Evolutionary conservation across 2,797 vertebrate species (phyloP).

Genomic region (Champsocephalus esox): DNA sequence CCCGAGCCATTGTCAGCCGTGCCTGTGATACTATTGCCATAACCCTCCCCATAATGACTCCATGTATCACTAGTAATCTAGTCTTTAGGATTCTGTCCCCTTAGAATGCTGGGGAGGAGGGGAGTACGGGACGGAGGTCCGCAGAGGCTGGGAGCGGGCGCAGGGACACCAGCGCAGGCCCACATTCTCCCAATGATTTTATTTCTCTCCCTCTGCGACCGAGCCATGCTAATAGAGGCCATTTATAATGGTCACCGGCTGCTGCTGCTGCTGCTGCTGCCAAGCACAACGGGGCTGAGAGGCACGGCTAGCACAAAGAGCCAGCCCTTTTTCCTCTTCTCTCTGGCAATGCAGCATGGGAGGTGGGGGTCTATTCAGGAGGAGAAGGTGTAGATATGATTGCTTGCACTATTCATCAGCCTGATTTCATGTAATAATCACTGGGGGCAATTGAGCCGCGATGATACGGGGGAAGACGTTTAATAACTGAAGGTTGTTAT

Average conservation of each 20-base stretch:
- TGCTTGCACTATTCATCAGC: conserved; percentile 63
- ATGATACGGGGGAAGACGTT: conserved; percentile 57
- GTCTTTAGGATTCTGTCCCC: conserved; percentile 84
- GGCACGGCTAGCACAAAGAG: conserved; percentile 69
- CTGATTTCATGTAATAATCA: conserved; percentile 67
- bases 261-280: conserved; percentile 64
- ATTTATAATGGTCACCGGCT: conserved; percentile 87
- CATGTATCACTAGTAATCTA: conserved; percentile 85
- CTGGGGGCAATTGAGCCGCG: conserved; percentile 54
- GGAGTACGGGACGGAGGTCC: conserved; percentile 63
- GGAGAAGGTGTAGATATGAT: conserved; percentile 57
- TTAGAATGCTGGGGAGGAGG: conserved; percentile 64
- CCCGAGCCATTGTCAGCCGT: conserved; percentile 75
- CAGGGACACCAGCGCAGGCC: conserved; percentile 71
- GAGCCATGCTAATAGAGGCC: conserved; percentile 88
- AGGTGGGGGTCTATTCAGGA: conserved; percentile 66
- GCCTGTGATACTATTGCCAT: conserved; percentile 80
- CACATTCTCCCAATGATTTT: conserved; percentile 84
- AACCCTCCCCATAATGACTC: conserved; percentile 82
- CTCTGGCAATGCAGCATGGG: conserved; percentile 69
- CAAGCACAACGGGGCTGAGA: conserved; percentile 69
- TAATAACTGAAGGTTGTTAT: conserved; percentile 62
- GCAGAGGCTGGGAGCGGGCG: conserved; percentile 65
- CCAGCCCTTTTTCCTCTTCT: conserved; percentile 59
- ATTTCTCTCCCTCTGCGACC: conserved; percentile 85